Conservation (phyloP, 2,888 invertebrate species). For the Corbicula japonica region DNA sequence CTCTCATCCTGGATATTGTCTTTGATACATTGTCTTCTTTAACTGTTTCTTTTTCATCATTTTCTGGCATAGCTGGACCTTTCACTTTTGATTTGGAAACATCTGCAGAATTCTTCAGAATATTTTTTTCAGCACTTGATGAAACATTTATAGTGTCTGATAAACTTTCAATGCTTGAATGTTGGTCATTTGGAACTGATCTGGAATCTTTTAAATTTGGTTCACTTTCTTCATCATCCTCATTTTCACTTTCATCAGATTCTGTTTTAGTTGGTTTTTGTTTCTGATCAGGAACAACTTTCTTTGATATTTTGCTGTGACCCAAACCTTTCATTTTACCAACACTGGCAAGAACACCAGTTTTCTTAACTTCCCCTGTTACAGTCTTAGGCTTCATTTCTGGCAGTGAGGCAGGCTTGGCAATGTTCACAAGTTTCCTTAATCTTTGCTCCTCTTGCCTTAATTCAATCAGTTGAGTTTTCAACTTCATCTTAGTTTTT, state of each 20-base stretch:
- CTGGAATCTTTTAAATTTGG: too few species aligned
- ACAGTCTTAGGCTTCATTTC: slow-evolving; percentile 66
- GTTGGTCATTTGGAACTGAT: too few species aligned
- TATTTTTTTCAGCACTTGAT: too few species aligned
- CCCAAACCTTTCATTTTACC: slow-evolving; percentile 62
- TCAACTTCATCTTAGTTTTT: slow-evolving; percentile 85
- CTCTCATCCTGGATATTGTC: slow-evolving; percentile 10
- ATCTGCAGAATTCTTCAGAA: too few species aligned
- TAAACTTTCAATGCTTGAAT: too few species aligned
- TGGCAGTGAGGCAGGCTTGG: slow-evolving; percentile 86
- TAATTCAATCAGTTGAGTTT: slow-evolving; percentile 90
- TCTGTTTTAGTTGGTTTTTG: slow-evolving; percentile 37
- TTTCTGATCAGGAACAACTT: slow-evolving; percentile 49
- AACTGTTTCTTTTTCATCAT: slow-evolving; percentile 3
- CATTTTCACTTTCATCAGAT: slow-evolving; percentile 47
- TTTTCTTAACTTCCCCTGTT: slow-evolving; percentile 16
- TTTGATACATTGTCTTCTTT: background rate
- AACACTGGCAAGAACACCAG: slow-evolving; percentile 33
- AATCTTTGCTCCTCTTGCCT: slow-evolving; percentile 91
- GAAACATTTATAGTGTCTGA: too few species aligned
- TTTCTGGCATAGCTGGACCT: background rate
- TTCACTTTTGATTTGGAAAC: background rate
- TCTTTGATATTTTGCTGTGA: slow-evolving; percentile 26
- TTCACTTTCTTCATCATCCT: slow-evolving; percentile 52
- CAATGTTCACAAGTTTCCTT: slow-evolving; percentile 91